Base-by-base conservation (phyloP, 30 jellyfish, hydroid and myxozoan species). In the Turritopsis dohrnii region DNA sequence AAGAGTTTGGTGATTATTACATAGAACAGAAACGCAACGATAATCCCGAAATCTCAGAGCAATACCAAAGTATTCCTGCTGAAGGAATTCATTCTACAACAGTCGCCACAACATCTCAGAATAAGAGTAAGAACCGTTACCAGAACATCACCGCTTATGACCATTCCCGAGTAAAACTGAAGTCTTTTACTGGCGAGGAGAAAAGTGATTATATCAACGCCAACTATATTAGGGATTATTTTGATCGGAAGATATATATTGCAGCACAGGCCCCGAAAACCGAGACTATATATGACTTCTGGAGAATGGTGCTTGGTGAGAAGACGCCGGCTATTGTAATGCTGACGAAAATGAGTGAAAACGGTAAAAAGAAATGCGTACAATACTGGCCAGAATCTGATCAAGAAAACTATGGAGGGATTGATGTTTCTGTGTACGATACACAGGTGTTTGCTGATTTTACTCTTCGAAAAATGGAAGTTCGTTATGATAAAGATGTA, bases 331-430 rank as follows among this genome's bases (percentile, higher is more conserved):
- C 87, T 53, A 29, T 80, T 52, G 29, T 80, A 7, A 80, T 80
- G 87, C 80, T 80, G 26, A 80, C 87, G 13, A 80, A 80, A 0
- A 29, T 53, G 0, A 1, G 18, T 1, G 87, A 80, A 28, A 65
- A 80, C 53, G 83, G 83, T 7, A 80, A 80, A 1, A 20, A 85
- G 29, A 93, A 93, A 52, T 93, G 96, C 54, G 96, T 85, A 87
- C 83, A 88, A 73, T 93, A 93, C 66, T 88, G 96, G 96, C 98
- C 98, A 52, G 96, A 93, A 66, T 41, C 7, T 31, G 93, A 93
- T 60, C 28, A 80, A 65, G 73, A 65, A 1, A 95, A 85, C 53
- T 93, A 93, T 84, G 96, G 96, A 17, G 96, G 90, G n/a, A 81
- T 93, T 21, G 76, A 79, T 18, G 98, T 93, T 26, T 20, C 90